Base-by-base conservation (phyloP, 2,888 invertebrate species). In the Chorisops tibialis region DNA sequence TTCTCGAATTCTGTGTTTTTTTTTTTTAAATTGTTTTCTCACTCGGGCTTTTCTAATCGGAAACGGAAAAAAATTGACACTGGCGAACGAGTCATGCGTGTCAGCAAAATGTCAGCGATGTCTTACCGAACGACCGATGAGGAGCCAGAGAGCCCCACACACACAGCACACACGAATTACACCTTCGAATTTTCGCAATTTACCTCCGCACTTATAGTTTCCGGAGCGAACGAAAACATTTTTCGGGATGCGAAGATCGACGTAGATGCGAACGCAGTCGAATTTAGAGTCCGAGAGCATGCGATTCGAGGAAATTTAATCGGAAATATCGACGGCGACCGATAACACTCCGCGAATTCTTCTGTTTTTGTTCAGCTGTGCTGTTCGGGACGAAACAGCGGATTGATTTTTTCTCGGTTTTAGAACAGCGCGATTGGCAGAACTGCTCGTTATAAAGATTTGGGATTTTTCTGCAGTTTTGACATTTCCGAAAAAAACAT, bases 391-490 rank as follows among this genome's bases (percentile, higher is more conserved):
- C 54, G 54, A 24, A n/a, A 41, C 37, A 41, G 54, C 4, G 22
- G 43, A 63, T 63, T 60, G 63, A 63, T 63, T 63, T 59, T 63
- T 59, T 16, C n/a, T n/a, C n/a, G n/a, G n/a, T n/a, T n/a, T n/a
- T n/a, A n/a, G n/a, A n/a, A n/a, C n/a, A n/a, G n/a, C n/a, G n/a
- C n/a, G n/a, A n/a, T n/a, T n/a, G n/a, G n/a, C n/a, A n/a, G n/a
- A n/a, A n/a, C n/a, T n/a, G n/a, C n/a, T n/a, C n/a, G n/a, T n/a
- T n/a, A n/a, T n/a, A n/a, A n/a, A n/a, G n/a, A n/a, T n/a, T n/a
- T n/a, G n/a, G n/a, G n/a, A n/a, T n/a, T n/a, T n/a, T n/a, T n/a
- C n/a, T n/a, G n/a, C n/a, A n/a, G n/a, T n/a, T n/a, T n/a, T n/a
- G n/a, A n/a, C n/a, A n/a, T n/a, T n/a, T n/a, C n/a, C n/a, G n/a